Evolutionary conservation across 2,113 vertebrate species (phyloP).

Genomic region (Struthio camelus): DNA sequence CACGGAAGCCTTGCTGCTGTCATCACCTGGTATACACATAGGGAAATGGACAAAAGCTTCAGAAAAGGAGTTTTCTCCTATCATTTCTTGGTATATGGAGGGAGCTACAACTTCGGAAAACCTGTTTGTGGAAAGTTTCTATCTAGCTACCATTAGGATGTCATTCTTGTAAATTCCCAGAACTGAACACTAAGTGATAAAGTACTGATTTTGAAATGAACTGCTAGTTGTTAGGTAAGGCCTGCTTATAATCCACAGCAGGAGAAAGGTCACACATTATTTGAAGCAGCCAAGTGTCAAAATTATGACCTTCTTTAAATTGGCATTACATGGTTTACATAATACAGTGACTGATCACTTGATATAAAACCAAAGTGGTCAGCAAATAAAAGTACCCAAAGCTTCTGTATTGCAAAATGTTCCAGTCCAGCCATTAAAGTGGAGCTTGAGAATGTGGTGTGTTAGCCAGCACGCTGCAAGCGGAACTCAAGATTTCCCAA

Average conservation of each 20-base stretch:
- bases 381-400: neutral
- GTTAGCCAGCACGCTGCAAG: neutral
- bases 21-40: neutral
- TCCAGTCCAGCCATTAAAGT: neutral
- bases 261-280: neutral
- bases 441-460: neutral
- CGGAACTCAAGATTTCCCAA: neutral
- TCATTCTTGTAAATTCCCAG: neutral
- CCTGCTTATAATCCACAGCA: neutral
- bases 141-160: neutral
- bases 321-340: neutral
- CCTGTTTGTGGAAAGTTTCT: neutral
- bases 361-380: neutral
- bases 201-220: neutral
- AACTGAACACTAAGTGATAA: neutral
- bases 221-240: neutral
- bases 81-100: neutral
- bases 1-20: neutral
- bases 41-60: neutral
- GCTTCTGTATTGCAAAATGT: neutral
- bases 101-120: neutral
- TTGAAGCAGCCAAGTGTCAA: neutral
- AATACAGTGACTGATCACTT: neutral
- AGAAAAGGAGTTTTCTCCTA: neutral
- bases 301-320: neutral